Evolutionary conservation across 2,113 vertebrate species (phyloP).

Genomic region (Antennarius striatus): DNA sequence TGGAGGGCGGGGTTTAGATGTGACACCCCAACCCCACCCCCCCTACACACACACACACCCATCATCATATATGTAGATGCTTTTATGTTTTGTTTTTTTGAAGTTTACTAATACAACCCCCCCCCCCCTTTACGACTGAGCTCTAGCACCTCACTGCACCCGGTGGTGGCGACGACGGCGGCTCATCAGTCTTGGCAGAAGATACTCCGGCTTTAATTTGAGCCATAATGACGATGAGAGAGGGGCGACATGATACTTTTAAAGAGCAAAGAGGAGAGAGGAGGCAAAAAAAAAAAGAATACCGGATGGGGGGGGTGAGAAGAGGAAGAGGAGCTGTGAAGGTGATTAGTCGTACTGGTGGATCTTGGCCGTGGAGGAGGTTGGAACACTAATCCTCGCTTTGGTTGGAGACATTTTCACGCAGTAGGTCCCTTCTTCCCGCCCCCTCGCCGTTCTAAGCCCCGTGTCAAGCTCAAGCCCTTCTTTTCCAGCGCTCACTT

Average conservation of each 20-base stretch:
- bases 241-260: constrained; percentile 72
- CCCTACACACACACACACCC: too few species aligned
- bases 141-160: constrained; percentile 40
- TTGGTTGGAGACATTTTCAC: constrained; percentile 84
- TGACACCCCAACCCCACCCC: constrained; percentile 25
- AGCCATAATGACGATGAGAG: constrained; percentile 72
- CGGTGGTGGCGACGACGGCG: constrained; percentile 44
- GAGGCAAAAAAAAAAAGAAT: constrained; percentile 32
- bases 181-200: constrained; percentile 78
- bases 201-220: constrained; percentile 77
- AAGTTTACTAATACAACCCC: constrained; percentile 48
- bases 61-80: constrained; percentile 60
- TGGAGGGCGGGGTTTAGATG: constrained; percentile 23
- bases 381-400: constrained; percentile 85
- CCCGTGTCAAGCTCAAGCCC: constrained; percentile 85
- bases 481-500: constrained; percentile 80
- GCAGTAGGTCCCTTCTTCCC: constrained; percentile 82
- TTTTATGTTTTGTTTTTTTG: constrained; percentile 55
- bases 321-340: constrained; percentile 64
- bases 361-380: constrained; percentile 81
- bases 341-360: constrained; percentile 84
- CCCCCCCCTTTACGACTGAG: background rate
- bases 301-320: constrained; percentile 23
- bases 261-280: constrained; percentile 69
- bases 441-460: constrained; percentile 86